Evolutionary conservation across 1,140 invertebrate genomes (phyloP), one percentile per base, ranked within the genome.

Genomic region (Drosophila orena): DNA sequence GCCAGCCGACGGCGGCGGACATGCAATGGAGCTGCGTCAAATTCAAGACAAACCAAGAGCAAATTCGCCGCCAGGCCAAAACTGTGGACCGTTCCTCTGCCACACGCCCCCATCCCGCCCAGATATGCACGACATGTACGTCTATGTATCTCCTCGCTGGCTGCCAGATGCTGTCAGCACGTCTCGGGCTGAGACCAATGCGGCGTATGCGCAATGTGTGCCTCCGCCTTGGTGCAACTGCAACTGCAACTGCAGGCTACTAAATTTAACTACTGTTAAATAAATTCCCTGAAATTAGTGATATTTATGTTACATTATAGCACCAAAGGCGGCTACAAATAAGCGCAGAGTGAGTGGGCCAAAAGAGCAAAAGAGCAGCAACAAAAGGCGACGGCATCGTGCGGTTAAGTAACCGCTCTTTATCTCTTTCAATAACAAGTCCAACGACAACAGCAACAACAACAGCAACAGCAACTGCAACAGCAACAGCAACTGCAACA

Each of bases 401-500:
- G 76, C 79, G 84, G 84, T 77, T 88, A 89, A 88, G 84, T 83
- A 88, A 88, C 84, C 79, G 72, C 84, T 89, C 84, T 89, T 89
- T 89, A 84, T 89, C 79, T 84, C 76, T 84, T 89, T 68, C 79
- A 88, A 89, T 88, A 88, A 89, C 84, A 71, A 89, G 79, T 77
- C 84, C 77, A 89, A 84, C 84, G 70, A 81, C 71, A 77, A 50
- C 58, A 57, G 34, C 77, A 70, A 42, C 72, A 53, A 42, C 70
- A 79, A 46, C 60, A 46, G 17, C 57, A 71, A 44, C 76, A 66
- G 34, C 61, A 54, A 4, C 35, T 3, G 35, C 35, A 37, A 37
- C 37, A 14, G 14, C 71, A 77, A 38, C 57, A 17, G 35, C 35
- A 37, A 37, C 37, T 4, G 14, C 71, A 77, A 38, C 57, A 17